Conservation (phyloP, 2,797 vertebrate genomes). For the Melanotaenia pygmaea region DNA sequence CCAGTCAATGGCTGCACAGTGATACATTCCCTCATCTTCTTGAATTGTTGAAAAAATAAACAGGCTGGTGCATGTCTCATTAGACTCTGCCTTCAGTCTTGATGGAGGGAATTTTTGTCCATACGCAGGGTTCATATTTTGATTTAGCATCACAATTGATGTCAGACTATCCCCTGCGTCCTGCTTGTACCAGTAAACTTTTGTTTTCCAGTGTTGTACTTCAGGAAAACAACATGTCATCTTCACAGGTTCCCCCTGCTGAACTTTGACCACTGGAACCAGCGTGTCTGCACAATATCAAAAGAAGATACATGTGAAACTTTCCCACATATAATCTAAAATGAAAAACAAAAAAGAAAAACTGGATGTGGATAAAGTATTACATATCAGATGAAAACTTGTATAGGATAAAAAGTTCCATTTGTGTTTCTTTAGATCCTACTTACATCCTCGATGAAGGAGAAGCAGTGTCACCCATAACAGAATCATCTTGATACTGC, state of each 20-base stretch:
- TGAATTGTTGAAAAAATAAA: slow-evolving; percentile 4
- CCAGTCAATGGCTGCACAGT: slow-evolving; percentile 9
- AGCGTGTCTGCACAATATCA: slow-evolving; percentile 2
- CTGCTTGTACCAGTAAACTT: slow-evolving; percentile 42
- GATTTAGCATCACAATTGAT: background rate
- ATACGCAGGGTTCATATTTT: fast-evolving
- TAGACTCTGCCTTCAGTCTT: fast-evolving
- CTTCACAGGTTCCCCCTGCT: slow-evolving; percentile 17
- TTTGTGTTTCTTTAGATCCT: background rate
- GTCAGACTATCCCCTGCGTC: background rate
- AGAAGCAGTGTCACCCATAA: slow-evolving; percentile 23
- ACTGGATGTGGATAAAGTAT: no score
- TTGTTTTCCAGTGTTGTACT: fast-evolving
- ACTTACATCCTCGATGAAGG: slow-evolving; percentile 29
- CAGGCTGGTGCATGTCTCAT: background rate
- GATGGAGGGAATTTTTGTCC: background rate
- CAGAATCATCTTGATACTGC: slow-evolving; percentile 30
- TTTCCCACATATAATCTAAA: no score
- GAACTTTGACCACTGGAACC: slow-evolving; percentile 24
- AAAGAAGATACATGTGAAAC: background rate
- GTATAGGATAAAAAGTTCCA: no score
- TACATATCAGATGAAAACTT: no score
- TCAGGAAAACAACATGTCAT: background rate
- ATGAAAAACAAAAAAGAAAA: no score
- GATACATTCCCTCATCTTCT: slow-evolving; percentile 49